Base-by-base conservation (phyloP, 2,113 vertebrate genomes). In the Festucalex cinctus region DNA sequence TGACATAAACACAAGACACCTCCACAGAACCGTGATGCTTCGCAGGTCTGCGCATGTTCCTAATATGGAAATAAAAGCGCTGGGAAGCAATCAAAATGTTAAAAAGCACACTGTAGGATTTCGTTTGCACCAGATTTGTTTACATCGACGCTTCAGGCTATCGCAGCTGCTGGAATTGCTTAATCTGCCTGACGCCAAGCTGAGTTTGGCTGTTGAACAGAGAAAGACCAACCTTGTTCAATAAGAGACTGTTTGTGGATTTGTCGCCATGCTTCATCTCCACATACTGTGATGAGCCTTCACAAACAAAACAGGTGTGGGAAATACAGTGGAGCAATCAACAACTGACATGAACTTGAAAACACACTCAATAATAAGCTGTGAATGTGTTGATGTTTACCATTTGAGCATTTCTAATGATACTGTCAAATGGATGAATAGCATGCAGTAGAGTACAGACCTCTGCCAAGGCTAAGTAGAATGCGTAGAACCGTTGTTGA, bases 1-100 rank as follows among this genome's bases (percentile, higher is more conserved):
- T 84, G 77, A 83, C 79, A 71, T 83, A 86, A 84, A 88, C 82
- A 86, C 37, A 78, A 20, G 64, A 83, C 75, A 78, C 73, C 73
- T 75, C 44, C 63, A 39, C n/a, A 4, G 63, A 5, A 0, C 67
- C 8, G 28, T 68, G 71, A 82, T 61, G 39, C 48, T 78, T 1
- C 41, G 54, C 75, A 85, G 79, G 39, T 9, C 54, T 22, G 76
- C 24, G 5, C 24, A 22, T 62, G 56, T 63, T 78, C 83, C 85
- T 82, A 83, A 87, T 83, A 86, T 85, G 83, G 85, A 72, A 66
- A 74, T 58, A 73, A 51, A 74, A 73, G 70, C 80, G 76, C 74
- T 58, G 48, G 57, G 61, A 53, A 73, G 82, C 24, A 32, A 69
- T 62, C 64, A 73, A 84, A 85, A 71, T 71, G 19, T 60, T 32